These are phyloP conservation scores for Scolopax bukidnonensis DNA, from an alignment of 2,797 vertebrate species.

Conservation along the genomic window DNA sequence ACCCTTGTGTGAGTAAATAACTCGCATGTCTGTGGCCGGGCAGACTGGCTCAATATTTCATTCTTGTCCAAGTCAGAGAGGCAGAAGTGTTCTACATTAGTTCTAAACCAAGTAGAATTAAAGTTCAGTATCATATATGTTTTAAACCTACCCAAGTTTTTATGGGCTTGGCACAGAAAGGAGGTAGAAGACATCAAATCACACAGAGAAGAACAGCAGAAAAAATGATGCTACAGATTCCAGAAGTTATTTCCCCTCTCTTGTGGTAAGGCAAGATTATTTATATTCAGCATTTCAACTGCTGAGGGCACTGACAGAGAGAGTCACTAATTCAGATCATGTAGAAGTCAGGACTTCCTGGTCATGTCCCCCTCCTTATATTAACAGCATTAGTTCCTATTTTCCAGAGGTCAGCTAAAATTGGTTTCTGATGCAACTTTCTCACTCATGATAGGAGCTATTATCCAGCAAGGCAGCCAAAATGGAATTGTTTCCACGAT, in stretches of 20 bases:
- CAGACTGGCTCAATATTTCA: not conserved
- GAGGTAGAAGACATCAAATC: not conserved
- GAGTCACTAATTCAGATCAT: not conserved
- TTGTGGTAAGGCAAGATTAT: not conserved
- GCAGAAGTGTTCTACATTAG: not conserved
- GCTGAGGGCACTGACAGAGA: not conserved
- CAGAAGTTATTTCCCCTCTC: not conserved
- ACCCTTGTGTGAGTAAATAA: not conserved
- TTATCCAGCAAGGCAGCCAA: not conserved
- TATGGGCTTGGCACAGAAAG: not conserved
- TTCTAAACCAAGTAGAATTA: not conserved
- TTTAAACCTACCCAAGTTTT: not conserved
- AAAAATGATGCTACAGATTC: not conserved
- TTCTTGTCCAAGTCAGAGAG: not conserved
- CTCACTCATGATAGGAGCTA: not conserved
- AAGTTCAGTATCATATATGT: not conserved
- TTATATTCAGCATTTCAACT: not conserved
- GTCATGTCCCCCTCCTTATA: not conserved
- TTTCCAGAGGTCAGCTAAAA: not conserved
- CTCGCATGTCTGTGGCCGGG: not conserved
- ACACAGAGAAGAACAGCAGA: not conserved
- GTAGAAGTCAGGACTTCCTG: not conserved
- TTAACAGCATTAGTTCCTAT: not conserved
- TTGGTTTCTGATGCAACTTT: not conserved
- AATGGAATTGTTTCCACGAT: conserved; percentile 23